Conservation (phyloP, 2,113 vertebrate species). For the Oncorhynchus tshawytscha region DNA sequence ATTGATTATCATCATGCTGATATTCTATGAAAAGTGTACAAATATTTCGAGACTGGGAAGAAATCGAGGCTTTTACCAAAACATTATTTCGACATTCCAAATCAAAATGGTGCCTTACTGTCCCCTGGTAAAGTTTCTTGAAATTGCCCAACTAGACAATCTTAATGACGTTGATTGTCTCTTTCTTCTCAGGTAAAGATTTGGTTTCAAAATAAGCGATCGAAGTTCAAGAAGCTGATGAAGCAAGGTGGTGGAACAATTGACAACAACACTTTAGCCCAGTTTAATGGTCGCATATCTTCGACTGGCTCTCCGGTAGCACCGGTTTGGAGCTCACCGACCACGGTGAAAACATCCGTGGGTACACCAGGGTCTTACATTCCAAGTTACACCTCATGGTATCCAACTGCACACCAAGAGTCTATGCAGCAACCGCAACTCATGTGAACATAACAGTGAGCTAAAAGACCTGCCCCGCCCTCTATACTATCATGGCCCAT, state of each 20-base stretch:
- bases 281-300: slow-evolving; percentile 82
- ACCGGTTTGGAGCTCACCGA: slow-evolving; percentile 89
- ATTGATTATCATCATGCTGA: too few species aligned
- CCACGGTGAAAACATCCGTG: slow-evolving; percentile 86
- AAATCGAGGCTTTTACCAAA: too few species aligned
- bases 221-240: slow-evolving; percentile 95
- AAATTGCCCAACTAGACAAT: not conserved
- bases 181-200: slow-evolving; percentile 84
- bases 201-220: slow-evolving; percentile 97
- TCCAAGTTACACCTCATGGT: slow-evolving; percentile 98
- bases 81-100: too few species aligned
- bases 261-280: slow-evolving; percentile 83
- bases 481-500: slow-evolving; percentile 43
- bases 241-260: slow-evolving; percentile 90
- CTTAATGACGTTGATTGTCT: not conserved
- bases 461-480: slow-evolving; percentile 44
- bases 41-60: not conserved
- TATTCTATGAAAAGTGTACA: too few species aligned
- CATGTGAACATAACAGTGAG: slow-evolving; percentile 81
- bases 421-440: slow-evolving; percentile 98
- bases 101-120: too few species aligned
- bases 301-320: slow-evolving; percentile 88
- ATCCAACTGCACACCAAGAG: slow-evolving; percentile 96
- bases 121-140: too few species aligned
- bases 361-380: slow-evolving; percentile 90